Percentiles rank a stretch among this genome's conserved stretches.
These are phyloP conservation scores for Dasypolia templi DNA, from an alignment of 2,888 invertebrate species.

Conservation along the genomic window DNA sequence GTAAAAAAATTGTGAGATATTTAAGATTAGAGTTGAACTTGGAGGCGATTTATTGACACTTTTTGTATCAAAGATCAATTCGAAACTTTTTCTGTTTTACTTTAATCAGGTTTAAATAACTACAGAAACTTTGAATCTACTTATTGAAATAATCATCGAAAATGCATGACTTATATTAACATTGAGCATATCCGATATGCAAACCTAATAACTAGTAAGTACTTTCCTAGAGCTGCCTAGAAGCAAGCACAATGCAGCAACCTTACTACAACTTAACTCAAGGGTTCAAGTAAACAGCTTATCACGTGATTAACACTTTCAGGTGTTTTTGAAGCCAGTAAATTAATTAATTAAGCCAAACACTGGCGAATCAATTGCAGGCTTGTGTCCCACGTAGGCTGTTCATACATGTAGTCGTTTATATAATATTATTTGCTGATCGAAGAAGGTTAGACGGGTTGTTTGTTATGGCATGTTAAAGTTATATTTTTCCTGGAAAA, in stretches of 20 bases:
- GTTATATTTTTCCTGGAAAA: no score
- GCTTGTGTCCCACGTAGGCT: conserved; percentile 5
- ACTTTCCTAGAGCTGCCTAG: neutral
- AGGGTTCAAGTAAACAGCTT: neutral
- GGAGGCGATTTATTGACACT: neutral
- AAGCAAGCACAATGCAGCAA: no score
- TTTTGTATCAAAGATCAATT: neutral
- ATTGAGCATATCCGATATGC: neutral
- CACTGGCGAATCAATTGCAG: conserved; percentile 12
- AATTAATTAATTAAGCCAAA: conserved; percentile 27
- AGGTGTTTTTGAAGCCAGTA: neutral
- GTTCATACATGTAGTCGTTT: neutral
- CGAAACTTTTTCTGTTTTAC: neutral
- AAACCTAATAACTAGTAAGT: neutral
- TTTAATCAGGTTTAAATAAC: neutral
- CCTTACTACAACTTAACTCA: neutral
- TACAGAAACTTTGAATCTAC: no score
- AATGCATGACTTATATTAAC: no score
- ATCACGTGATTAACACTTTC: neutral
- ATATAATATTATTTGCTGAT: no score
- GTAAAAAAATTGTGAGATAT: neutral
- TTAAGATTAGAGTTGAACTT: neutral
- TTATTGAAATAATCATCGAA: no score
- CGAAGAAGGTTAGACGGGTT: no score
- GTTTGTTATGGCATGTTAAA: no score